Conservation (phyloP, 2,888 invertebrate species). For the Halictus quadricinctus region DNA sequence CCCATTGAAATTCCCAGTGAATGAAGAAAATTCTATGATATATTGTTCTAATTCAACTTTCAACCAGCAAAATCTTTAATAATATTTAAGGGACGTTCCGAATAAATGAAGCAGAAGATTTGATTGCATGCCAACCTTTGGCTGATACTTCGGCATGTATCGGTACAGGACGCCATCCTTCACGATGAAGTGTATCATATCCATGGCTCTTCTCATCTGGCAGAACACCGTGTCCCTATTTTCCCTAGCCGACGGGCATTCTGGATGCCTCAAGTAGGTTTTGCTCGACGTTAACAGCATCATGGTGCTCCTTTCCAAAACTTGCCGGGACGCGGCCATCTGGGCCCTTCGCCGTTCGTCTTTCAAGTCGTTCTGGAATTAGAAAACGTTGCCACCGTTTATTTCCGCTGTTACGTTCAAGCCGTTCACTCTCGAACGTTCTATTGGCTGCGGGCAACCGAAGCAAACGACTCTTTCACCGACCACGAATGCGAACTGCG, state of each 20-base stretch:
- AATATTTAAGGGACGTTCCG: not conserved
- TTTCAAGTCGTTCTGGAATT: conserved; percentile 90
- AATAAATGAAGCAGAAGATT: not conserved
- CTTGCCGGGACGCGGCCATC: conserved; percentile 97
- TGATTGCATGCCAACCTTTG: conserved; percentile 68
- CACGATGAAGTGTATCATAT: conserved; percentile 98
- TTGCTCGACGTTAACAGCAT: conserved; percentile 98
- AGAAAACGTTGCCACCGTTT: conserved; percentile 4
- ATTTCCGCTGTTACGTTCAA: not conserved
- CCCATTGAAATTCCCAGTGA: too few relatives aligned
- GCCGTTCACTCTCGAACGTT: not conserved
- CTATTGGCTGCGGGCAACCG: not conserved
- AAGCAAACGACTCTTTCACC: not conserved
- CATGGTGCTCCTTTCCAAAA: conserved; percentile 97
- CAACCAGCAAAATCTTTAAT: not conserved
- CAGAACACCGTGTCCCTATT: conserved; percentile 99
- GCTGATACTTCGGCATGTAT: conserved; percentile 18
- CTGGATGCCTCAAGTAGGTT: conserved; percentile 97
- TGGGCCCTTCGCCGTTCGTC: conserved; percentile 97
- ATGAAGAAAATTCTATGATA: not conserved
- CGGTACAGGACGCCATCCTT: conserved; percentile 95
- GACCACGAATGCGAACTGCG: not conserved
- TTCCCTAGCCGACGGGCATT: conserved; percentile 95
- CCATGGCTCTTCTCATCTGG: conserved; percentile 98
- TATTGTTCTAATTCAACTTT: not conserved